phyloP scores from a whole-genome alignment of 2,113 vertebrate genomes.

The Myotis lucifugus region DNA sequence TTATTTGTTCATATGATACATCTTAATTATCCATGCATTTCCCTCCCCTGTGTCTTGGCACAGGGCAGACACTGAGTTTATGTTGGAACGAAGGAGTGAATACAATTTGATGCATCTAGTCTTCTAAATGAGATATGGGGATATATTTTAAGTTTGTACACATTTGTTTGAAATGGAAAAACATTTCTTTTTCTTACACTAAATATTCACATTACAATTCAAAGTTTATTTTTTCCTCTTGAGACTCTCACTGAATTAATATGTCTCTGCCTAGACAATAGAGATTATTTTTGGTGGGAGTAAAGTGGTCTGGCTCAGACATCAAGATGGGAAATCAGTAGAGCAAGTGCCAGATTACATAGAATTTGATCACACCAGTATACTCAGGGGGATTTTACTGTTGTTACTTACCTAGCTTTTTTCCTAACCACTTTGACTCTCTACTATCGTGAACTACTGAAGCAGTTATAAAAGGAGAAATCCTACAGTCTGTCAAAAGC shows the following conservation, averaged over 20 bases:
- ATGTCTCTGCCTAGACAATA: neutral
- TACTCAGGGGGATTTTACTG: neutral
- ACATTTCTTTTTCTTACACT: neutral
- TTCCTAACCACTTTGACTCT: neutral
- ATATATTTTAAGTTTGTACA: neutral
- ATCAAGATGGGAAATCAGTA: slow-evolving; percentile 60
- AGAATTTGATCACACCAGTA: neutral
- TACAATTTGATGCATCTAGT: neutral
- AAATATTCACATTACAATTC: slow-evolving; percentile 20
- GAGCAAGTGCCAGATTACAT: slow-evolving; percentile 6
- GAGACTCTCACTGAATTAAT: slow-evolving; percentile 49
- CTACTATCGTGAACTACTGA: neutral
- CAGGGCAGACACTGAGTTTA: neutral
- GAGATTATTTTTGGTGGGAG: neutral
- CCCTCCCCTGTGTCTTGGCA: neutral
- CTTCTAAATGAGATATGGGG: neutral
- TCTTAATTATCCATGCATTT: neutral
- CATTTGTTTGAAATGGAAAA: neutral
- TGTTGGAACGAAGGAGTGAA: neutral
- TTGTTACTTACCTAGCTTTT: slow-evolving; percentile 20
- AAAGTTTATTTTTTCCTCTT: slow-evolving; percentile 31
- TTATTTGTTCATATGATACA: neutral
- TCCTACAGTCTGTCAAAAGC: neutral
- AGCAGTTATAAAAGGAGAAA: slow-evolving; percentile 55
- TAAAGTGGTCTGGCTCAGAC: slow-evolving; percentile 48